Evolutionary conservation across 37 sponge, comb jelly and placozoan species (phyloP).

Genomic region (Beroe forskalii): DNA sequence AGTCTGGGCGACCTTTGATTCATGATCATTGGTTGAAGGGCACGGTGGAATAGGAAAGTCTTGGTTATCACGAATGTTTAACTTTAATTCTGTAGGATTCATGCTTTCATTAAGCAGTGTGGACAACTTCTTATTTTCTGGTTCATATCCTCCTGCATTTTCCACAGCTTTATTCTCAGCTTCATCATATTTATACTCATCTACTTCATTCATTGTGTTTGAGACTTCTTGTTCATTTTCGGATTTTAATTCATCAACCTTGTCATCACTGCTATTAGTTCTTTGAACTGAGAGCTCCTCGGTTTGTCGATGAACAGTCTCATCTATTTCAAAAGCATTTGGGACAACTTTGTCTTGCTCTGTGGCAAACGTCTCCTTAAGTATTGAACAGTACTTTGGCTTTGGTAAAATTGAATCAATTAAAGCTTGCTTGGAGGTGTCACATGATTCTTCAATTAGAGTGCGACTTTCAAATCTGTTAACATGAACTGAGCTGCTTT

Average conservation of each 20-base stretch:
- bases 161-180: not conserved
- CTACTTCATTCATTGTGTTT: not conserved
- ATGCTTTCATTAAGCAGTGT: no score
- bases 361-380: constrained; percentile 36
- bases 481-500: no score
- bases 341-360: not conserved
- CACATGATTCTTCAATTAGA: not conserved
- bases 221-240: not conserved
- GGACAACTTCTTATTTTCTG: no score
- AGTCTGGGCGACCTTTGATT: not conserved
- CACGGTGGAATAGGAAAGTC: not conserved
- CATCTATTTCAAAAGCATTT: not conserved
- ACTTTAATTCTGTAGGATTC: no score
- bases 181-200: no score
- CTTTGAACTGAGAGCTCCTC: not conserved
- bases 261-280: not conserved
- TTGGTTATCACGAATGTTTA: no score
- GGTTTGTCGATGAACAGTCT: no score
- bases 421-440: not conserved
- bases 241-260: not conserved
- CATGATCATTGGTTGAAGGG: not conserved
- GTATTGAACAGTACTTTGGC: constrained; percentile 50
- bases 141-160: no score
- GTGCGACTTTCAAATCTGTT: no score
- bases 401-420: constrained; percentile 62